Evolutionary conservation across 2,888 invertebrate species (phyloP).

Genomic region (Ellobium chinense): DNA sequence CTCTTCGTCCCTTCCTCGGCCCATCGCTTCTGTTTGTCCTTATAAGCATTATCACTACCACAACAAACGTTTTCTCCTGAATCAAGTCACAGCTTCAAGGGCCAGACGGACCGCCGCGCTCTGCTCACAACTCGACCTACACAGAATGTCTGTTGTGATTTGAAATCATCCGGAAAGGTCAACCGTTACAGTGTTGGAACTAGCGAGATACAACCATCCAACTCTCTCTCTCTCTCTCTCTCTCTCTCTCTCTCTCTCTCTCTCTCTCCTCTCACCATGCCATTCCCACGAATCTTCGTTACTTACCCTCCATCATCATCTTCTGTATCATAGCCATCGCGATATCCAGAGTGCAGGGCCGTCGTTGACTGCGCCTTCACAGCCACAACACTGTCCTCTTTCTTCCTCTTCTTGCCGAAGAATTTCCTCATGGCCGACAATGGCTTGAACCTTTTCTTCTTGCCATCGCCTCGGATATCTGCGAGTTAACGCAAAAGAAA

Average conservation of each 20-base stretch:
- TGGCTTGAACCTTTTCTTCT: constrained; percentile 70
- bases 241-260: constrained; percentile 15
- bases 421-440: constrained; percentile 68
- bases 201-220: neutral
- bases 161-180: too few relatives aligned
- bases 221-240: constrained; percentile 9
- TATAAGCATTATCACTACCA: too few relatives aligned
- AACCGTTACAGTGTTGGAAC: too few relatives aligned
- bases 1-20: too few relatives aligned
- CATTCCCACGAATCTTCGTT: neutral
- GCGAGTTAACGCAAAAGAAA: neutral
- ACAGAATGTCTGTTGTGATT: too few relatives aligned
- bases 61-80: too few relatives aligned
- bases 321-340: constrained; percentile 58
- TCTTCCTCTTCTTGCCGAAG: constrained; percentile 63
- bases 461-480: constrained; percentile 53
- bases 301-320: constrained; percentile 62
- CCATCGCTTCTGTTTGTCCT: too few relatives aligned
- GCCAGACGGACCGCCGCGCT: too few relatives aligned
- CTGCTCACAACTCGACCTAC: too few relatives aligned
- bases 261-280: neutral
- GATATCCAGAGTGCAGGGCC: constrained; percentile 55
- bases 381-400: constrained; percentile 58
- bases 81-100: too few relatives aligned
- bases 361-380: constrained; percentile 66